Evolutionary conservation across 2,888 invertebrate genomes (phyloP), one percentile per base, ranked within the genome.

Genomic region (Ichneumon xanthorius): DNA sequence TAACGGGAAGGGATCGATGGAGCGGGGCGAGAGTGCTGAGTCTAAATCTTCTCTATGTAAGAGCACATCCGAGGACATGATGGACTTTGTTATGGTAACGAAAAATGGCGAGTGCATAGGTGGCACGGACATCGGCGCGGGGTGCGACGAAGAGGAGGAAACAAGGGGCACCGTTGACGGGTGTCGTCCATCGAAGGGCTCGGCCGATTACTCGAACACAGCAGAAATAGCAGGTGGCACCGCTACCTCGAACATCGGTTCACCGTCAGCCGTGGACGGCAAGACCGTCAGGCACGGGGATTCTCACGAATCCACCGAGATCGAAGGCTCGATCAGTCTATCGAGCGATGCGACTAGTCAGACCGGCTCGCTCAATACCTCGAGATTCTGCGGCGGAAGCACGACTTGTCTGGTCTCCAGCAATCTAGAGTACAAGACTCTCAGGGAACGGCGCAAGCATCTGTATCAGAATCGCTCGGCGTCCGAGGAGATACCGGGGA

Each of bases 221-320:
- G 22, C 58, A 26, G 22, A 26, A 3, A 58, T 11, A 58, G 22
- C 58, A 14, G 14, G 11, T 22, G 22, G 26, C 22, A 26, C 19
- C 11, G 30, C n/a, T 7, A 30, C 33, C 5, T 30, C n/a, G 33
- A 33, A 63, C 16, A 33, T 30, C 7, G 22, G n/a, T 9, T 76
- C 83, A 95, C 94, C 86, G 94, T 95, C 16, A 94, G 94, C 87
- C 95, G 94, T 80, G 94, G 94, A 37, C n/a, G 37, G 37, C n/a
- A 55, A 77, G 95, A 95, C 40, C 95, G 85, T 45, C 79, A 80
- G 71, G 45, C 95, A 96, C 1, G 96, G 96, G 0, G 95, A 96
- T 86, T 96, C 96, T 0, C 95, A 96, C 11, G 96, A 96, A 90
- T 96, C 96, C 0, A 96, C 96, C 88, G 96, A 96, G 86, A 95